Percentiles rank a stretch among this genome's conserved stretches.
Evolutionary conservation across 2,113 vertebrate species (phyloP).

Genomic region (Ceratotherium simum): DNA sequence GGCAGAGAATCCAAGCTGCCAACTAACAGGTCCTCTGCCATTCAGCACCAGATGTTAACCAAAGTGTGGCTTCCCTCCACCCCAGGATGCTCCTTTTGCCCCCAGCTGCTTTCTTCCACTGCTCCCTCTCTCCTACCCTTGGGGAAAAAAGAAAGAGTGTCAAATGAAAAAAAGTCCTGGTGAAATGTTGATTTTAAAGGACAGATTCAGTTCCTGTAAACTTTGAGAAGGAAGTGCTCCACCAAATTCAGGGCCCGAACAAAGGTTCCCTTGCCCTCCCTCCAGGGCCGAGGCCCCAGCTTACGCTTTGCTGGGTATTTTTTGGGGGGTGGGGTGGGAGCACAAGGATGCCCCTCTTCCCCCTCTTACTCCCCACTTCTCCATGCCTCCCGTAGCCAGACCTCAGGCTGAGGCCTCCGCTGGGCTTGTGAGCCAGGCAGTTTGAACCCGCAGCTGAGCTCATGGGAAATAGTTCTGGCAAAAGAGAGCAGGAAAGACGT

Average conservation of each 20-base stretch:
- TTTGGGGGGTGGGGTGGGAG: fast-evolving
- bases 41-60: background rate
- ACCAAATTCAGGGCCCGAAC: slow-evolving; percentile 27
- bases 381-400: background rate
- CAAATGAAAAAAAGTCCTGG: background rate
- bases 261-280: fast-evolving
- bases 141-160: fast-evolving
- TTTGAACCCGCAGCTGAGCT: background rate
- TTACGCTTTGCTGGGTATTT: fast-evolving
- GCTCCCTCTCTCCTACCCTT: background rate
- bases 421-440: background rate
- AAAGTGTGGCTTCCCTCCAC: background rate
- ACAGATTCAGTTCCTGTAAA: background rate
- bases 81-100: no score
- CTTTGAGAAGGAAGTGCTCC: background rate
- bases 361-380: background rate
- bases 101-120: background rate
- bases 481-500: background rate
- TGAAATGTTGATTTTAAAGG: background rate
- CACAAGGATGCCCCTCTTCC: fast-evolving
- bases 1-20: background rate
- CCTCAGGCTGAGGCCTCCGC: background rate
- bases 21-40: fast-evolving
- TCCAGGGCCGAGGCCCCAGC: fast-evolving
- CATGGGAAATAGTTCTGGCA: background rate